Conservation (phyloP, 2,888 invertebrate genomes). For the Pocota personata region DNA sequence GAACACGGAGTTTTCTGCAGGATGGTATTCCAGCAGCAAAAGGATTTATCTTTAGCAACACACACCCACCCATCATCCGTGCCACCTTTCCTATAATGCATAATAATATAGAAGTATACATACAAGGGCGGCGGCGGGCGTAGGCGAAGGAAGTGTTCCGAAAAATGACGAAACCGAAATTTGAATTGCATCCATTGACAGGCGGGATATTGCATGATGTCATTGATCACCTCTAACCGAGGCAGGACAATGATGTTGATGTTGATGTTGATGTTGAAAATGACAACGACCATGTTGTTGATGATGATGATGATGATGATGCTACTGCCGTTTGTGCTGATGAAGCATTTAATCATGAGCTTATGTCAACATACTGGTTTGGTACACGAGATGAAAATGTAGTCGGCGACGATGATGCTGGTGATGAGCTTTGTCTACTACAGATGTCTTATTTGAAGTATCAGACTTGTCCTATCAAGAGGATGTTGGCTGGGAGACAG, state of each 20-base stretch:
- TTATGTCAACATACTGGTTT: constrained; percentile 66
- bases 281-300: background rate
- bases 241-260: constrained; percentile 64
- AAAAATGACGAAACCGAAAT: constrained; percentile 48
- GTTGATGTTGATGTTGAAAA: constrained; percentile 27
- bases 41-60: constrained; percentile 50
- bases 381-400: constrained; percentile 54
- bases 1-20: constrained; percentile 49
- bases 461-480: constrained; percentile 24
- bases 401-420: constrained; percentile 15
- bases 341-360: constrained; percentile 72
- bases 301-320: constrained; percentile 19
- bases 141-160: background rate
- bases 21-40: constrained; percentile 39
- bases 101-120: constrained; percentile 5
- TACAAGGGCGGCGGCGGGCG: background rate
- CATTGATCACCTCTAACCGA: constrained; percentile 70
- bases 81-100: constrained; percentile 36
- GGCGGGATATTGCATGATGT: constrained; percentile 71
- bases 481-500: constrained; percentile 7
- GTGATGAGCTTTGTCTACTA: constrained; percentile 31
- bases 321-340: constrained; percentile 45
- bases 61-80: constrained; percentile 14
- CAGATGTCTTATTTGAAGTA: constrained; percentile 53
- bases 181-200: constrained; percentile 72